Base-by-base conservation (phyloP, 2,888 invertebrate genomes). In the Drosophila testacea region DNA sequence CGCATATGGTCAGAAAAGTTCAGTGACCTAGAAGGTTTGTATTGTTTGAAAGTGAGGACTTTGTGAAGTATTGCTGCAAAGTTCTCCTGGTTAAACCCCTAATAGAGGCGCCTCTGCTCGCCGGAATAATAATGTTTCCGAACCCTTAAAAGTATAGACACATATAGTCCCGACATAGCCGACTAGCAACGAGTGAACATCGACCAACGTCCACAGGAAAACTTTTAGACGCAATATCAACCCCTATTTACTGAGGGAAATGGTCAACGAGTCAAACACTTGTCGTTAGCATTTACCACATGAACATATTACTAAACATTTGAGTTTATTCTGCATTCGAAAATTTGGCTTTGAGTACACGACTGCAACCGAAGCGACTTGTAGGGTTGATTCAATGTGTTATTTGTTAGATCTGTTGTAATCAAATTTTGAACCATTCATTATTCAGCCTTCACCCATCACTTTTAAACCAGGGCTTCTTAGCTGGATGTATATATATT, bases 121-220 rank as follows among this genome's bases (percentile, higher is more conserved):
- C 9, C 39, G 7, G 2, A 36, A 28, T n/a, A 48, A 4, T 6
- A 27, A 13, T 10, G 10, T 41, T n/a, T 9, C 16, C 47, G 22
- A 47, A 47, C 57, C 48, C 38, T 28, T 39, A 9, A 51, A 13
- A 32, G 16, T 46, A 9, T 32, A 28, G n/a, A 5, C 36, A 41
- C 27, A 41, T 1, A 56, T 30, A 30, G 13, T 69, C 56, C 51
- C 27, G 13, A 6, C 34, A 42, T 0, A 54, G 42, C 62, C 71
- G 65, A 78, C 50, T 13, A 22, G 10, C 60, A 36, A 54, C 74
- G 68, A 66, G 34, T 39, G n/a, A 22, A 27, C 63, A 74, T 77
- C 77, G 77, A 77, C 74, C 44, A 77, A 65, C 41, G 65, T 68
- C 67, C 73, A 73, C 28, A 41, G 50, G 34, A 39, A 42, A 50